Conservation (phyloP, 2,888 invertebrate genomes). For the Linyphia triangularis region DNA sequence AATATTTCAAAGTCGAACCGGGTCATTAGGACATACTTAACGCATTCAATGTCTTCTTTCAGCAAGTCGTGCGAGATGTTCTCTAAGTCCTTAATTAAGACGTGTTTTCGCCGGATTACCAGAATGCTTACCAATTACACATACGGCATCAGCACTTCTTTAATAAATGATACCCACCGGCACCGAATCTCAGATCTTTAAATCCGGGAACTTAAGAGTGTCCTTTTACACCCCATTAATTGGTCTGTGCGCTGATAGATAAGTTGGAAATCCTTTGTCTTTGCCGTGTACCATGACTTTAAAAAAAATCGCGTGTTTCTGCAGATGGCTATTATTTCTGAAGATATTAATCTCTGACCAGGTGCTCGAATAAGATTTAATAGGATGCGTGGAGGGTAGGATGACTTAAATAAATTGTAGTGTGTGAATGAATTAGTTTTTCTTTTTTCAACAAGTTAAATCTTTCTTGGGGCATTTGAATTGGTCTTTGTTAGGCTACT, state of each 20-base stretch:
- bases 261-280: slow-evolving; percentile 26
- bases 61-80: neutral
- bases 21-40: neutral
- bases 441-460: no score
- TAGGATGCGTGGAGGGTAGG: neutral
- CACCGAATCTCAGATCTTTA: neutral
- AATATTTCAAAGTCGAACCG: neutral
- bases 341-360: slow-evolving; percentile 25
- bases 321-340: slow-evolving; percentile 18
- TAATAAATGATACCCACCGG: neutral
- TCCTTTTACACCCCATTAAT: slow-evolving; percentile 58
- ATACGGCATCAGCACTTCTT: neutral
- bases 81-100: slow-evolving; percentile 1
- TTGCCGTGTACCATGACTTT: neutral
- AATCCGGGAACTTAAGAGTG: slow-evolving; percentile 32
- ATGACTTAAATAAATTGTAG: neutral
- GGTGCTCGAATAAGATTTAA: slow-evolving; percentile 21
- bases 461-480: no score
- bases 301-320: slow-evolving; percentile 22
- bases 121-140: slow-evolving; percentile 7
- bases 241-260: slow-evolving; percentile 12
- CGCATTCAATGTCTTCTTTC: neutral
- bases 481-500: no score
- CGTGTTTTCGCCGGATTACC: slow-evolving; percentile 1
- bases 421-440: no score